Base-by-base conservation (phyloP, 1,140 invertebrate species). In the Papilio xuthus region DNA sequence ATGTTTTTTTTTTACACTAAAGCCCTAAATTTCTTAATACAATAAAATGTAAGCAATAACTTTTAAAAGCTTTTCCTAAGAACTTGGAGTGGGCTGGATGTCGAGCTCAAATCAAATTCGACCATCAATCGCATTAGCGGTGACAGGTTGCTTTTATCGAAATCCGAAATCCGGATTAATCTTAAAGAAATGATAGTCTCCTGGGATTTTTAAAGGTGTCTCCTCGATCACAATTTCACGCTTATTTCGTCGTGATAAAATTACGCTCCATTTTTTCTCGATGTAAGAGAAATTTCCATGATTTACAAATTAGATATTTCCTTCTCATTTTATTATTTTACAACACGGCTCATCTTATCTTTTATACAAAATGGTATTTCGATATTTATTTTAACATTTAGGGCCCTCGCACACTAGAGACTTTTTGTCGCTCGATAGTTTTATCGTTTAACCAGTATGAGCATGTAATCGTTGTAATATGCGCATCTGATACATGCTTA, bases 141-240 rank as follows among this genome's bases (percentile, higher is more conserved):
- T 75, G 73, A 75, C 73, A 75, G 73, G 47, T 75, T 75, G 73
- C 73, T 75, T 75, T 75, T 75, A 75, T 75, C 73, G 50, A 20
- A 56, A 75, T 75, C 73, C 53, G n/a, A 75, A 75, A 75, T 56
- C 73, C 50, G 73, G 73, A 50, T 75, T 75, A 75, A 75, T 75
- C 73, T 75, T 75, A 75, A 75, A 75, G 73, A 75, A 75, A 56
- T 56, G 41, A 75, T 75, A 75, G 73, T 60, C 73, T 75, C 50
- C 41, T 37, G 73, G 20, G 73, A 75, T n/a, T 20, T 20, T 75
- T 75, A 60, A 50, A 75, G 47, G 73, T 75, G 73, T 60, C 56
- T 60, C 56, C 23, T 60, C 20, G 56, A 67, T 67, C 60, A 67
- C 60, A 28, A 67, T 67, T 67, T 67, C 60, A 67, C 60, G 60